phyloP scores from a whole-genome alignment of 2,888 invertebrate species.

The Anthrax anthrax region DNA sequence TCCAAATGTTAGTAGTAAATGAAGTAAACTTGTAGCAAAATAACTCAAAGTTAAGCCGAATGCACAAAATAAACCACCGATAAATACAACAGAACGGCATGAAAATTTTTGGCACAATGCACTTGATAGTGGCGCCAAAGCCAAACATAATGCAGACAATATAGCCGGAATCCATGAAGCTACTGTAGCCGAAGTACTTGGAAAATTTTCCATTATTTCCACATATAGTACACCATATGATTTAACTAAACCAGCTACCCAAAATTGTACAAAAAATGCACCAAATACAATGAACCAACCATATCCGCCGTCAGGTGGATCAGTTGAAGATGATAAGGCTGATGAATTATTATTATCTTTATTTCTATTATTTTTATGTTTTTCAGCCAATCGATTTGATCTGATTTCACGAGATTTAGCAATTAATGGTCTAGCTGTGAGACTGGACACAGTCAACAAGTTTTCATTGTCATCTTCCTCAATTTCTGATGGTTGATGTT shows the following conservation, averaged over 20 bases:
- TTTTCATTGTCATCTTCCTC: conserved; percentile 59
- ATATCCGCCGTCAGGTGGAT: conserved; percentile 58
- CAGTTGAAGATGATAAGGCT: conserved; percentile 19
- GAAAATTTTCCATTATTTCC: conserved; percentile 65
- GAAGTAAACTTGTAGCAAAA: conserved; percentile 53
- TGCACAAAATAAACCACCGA: conserved; percentile 57
- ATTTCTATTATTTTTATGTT: conserved; percentile 8
- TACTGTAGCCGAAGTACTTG: conserved; percentile 55
- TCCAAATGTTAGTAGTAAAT: conserved; percentile 56
- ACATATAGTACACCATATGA: conserved; percentile 69
- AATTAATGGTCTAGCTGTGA: conserved; percentile 55
- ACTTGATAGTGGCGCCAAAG: conserved; percentile 60
- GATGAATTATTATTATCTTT: conserved; percentile 14
- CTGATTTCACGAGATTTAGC: conserved; percentile 52
- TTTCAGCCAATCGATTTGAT: conserved; percentile 18
- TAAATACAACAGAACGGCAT: conserved; percentile 54
- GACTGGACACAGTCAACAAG: conserved; percentile 53
- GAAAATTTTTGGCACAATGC: conserved; percentile 56
- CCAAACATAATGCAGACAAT: conserved; percentile 58
- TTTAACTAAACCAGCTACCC: conserved; percentile 67
- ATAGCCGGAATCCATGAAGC: conserved; percentile 73
- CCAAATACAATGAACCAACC: conserved; percentile 66
- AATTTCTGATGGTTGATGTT: conserved; percentile 34
- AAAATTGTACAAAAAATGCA: conserved; percentile 66
- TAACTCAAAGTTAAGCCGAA: conserved; percentile 53